phyloP scores from a whole-genome alignment of 2,888 invertebrate genomes.

The Scaptodrosophila latifasciaeformis region DNA sequence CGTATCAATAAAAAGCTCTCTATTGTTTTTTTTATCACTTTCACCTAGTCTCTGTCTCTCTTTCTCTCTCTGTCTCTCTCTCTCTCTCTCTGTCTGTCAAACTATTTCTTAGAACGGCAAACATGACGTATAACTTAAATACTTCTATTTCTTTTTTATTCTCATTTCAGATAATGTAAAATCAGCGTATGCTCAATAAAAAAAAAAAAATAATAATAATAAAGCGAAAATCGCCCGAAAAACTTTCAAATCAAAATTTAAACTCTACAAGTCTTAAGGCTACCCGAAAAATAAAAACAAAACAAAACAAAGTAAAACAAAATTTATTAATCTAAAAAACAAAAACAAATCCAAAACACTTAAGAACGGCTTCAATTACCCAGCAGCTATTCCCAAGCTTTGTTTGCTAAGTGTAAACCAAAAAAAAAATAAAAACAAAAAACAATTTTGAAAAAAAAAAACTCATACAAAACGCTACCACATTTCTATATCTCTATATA shows the following conservation, averaged over 20 bases:
- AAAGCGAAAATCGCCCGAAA: conserved; percentile 7
- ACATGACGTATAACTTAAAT: conserved; percentile 62
- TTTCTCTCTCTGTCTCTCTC: conserved; percentile 17
- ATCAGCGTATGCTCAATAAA: conserved; percentile 67
- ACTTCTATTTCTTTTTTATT: conserved; percentile 67
- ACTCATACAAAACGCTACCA: conserved; percentile 46
- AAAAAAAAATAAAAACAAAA: conserved; percentile 30
- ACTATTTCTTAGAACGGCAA: conserved; percentile 22
- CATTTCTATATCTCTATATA: conserved; percentile 31
- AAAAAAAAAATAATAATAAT: conserved; percentile 34
- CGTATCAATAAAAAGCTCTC: too few relatives aligned
- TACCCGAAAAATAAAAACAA: conserved; percentile 18
- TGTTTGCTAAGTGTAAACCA: conserved; percentile 49
- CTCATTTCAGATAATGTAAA: conserved; percentile 73
- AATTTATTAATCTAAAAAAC: conserved; percentile 16
- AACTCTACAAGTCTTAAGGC: too few relatives aligned
- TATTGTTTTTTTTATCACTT: too few relatives aligned
- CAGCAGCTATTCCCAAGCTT: conserved; percentile 57
- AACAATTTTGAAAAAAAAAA: conserved; percentile 16
- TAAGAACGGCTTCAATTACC: conserved; percentile 37
- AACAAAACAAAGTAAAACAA: conserved; percentile 11
- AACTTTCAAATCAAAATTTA: conserved; percentile 38
- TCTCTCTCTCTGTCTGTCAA: conserved; percentile 18
- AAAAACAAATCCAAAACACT: conserved; percentile 29
- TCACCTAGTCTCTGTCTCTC: conserved; percentile 25